Base-by-base conservation (phyloP, 1,140 invertebrate genomes). In the Phymorhynchus buccinoides region DNA sequence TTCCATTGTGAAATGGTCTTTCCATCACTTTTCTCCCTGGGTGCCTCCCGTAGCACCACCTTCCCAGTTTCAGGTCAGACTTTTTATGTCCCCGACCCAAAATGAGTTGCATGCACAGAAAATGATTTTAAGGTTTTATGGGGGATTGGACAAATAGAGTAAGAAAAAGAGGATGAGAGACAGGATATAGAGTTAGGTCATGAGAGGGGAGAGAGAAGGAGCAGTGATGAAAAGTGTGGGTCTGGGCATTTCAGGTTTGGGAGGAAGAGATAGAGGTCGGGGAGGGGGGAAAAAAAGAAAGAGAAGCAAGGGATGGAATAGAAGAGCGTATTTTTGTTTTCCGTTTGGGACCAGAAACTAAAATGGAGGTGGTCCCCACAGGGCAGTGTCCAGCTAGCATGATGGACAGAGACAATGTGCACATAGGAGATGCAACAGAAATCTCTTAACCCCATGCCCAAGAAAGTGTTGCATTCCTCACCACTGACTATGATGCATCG, bases 41-140 rank as follows among this genome's bases (percentile, higher is more conserved):
- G 18, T 27, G 56, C 22, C 0, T 27, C 56, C 56, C 6, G 22
- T 9, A 27, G 48, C 48, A 16, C 22, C 14, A 16, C 4, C 4
- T 62, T 62, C 56, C 22, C 14, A 16, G 12, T 6, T 62, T 62
- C n/a, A 27, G 56, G n/a, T 62, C 22, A 62, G 56, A 62, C 56
- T 2, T 62, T n/a, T 62, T 62, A 62, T 27, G 56, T 62, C 18
- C 14, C 4, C 18, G 56, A 16, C 22, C 44, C 12, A 27, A 62
- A 62, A 62, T 62, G 56, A 27, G 56, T 62, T 62, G 56, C 56
- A 62, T 62, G 56, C 56, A 62, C 56, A 62, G 56, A 62, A 62
- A n/a, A 62, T 62, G 18, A 62, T 62, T 62, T 62, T 27, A 62
- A 9, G 22, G 56, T 62, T 62, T 62, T 62, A 62, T 22, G 56